Base-by-base conservation (phyloP, 2,888 invertebrate genomes). In the Enchytraeus crypticus region DNA sequence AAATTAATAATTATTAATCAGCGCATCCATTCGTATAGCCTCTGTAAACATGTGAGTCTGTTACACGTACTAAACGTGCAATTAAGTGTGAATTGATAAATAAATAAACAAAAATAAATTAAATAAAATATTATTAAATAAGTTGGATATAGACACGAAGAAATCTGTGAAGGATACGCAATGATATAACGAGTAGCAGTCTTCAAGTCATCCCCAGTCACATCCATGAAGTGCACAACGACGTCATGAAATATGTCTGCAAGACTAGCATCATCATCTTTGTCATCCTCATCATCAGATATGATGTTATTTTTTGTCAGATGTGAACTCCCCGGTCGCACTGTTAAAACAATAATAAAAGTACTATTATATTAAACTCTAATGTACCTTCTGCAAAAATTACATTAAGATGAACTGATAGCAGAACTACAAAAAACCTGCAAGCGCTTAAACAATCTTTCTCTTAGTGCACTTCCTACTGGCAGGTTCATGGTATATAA, bases 161-260 rank as follows among this genome's bases (percentile, higher is more conserved):
- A n/a, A n/a, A n/a, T n/a, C n/a, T n/a, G n/a, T n/a, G n/a, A 74
- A 74, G 74, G 74, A 75, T 65, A 77, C 72, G 77, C 73, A 43
- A 76, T 65, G 46, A 77, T 65, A 59, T 72, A 73, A 69, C 75
- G 64, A 57, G 65, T 71, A 56, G 72, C 70, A 30, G 62, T 68
- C 51, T 72, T 73, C 51, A 61, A 62, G 5, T 68, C 61, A 4
- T 71, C 70, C 4, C 64, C 62, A 5, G 68, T 45, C 18, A 75
- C 61, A 11, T 70, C 67, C 27, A 73, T 68, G 49, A 76, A 68
- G 61, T 71, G 71, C 4, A 72, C 62, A 0, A 66, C 63, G 3
- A 70, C 54, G 4, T 71, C 74, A 33, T 66, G 60, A 62, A 76
- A 72, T 53, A 74, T 64, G 51, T 70, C 61, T 70, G 68, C 47